Percentiles rank a stretch among this genome's conserved stretches.
phyloP scores from a whole-genome alignment of 2,888 invertebrate species.

The Teleiodes luculella region DNA sequence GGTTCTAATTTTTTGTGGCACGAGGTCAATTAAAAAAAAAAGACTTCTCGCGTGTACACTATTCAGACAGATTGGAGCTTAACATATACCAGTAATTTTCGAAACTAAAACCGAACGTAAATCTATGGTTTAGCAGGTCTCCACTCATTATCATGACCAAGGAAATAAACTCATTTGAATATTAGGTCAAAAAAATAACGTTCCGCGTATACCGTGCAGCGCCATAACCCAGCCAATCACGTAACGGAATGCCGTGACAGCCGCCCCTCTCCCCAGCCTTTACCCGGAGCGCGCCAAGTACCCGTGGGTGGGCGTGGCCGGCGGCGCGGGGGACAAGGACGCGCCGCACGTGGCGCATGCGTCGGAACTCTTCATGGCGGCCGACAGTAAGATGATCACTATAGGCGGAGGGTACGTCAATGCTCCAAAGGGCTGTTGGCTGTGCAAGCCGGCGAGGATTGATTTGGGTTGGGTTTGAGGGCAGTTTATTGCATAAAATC shows the following conservation, averaged over 20 bases:
- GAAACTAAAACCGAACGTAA: too few species aligned
- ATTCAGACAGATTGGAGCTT: too few species aligned
- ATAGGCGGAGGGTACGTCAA: slow-evolving; percentile 94
- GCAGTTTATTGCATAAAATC: too few species aligned
- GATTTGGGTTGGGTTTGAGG: too few species aligned
- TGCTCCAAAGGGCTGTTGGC: too few species aligned
- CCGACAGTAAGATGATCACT: slow-evolving; percentile 95
- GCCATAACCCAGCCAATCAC: not conserved
- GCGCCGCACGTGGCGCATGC: slow-evolving; percentile 85
- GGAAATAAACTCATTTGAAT: not conserved
- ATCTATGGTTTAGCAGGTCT: too few species aligned
- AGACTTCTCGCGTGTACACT: too few species aligned
- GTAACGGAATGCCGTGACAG: slow-evolving; percentile 10
- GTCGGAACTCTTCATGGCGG: slow-evolving; percentile 97
- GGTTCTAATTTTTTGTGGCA: too few species aligned
- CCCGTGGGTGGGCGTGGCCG: slow-evolving; percentile 92
- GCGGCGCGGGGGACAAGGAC: slow-evolving; percentile 49
- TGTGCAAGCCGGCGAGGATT: too few species aligned
- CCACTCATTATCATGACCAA: too few species aligned
- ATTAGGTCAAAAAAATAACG: not conserved
- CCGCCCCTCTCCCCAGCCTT: slow-evolving; percentile 65
- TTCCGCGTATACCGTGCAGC: not conserved
- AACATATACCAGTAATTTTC: too few species aligned
- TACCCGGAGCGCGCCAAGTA: slow-evolving; percentile 94
- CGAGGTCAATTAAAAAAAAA: too few species aligned